Evolutionary conservation across 2,888 invertebrate genomes (phyloP).

Genomic region (Lepeophtheirus nordmannii): DNA sequence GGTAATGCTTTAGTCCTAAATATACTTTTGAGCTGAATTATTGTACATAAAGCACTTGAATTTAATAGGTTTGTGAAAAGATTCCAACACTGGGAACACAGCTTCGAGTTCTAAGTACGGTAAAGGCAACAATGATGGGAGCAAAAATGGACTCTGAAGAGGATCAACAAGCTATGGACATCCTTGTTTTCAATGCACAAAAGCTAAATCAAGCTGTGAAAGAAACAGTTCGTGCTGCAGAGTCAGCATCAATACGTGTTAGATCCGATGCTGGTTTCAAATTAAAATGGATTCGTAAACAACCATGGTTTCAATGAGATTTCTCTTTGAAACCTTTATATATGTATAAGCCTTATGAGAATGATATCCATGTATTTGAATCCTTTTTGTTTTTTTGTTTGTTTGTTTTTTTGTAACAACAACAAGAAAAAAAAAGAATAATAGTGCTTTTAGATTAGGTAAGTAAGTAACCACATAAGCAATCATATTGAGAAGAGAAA

Average conservation of each 20-base stretch:
- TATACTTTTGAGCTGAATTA: background rate
- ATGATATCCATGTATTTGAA: too few species aligned
- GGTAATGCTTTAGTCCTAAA: background rate
- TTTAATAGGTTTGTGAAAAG: conserved; percentile 24
- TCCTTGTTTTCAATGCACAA: conserved; percentile 99
- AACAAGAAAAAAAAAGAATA: too few species aligned
- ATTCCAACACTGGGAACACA: conserved; percentile 25
- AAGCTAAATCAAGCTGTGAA: conserved; percentile 83
- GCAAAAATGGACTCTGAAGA: conserved; percentile 73
- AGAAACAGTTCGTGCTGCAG: conserved; percentile 95
- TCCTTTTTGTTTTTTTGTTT: too few species aligned
- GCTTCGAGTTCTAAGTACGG: conserved; percentile 24
- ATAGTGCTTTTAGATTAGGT: too few species aligned
- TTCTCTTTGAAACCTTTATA: too few species aligned
- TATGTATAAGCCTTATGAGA: too few species aligned
- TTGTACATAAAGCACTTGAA: background rate
- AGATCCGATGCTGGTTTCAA: conserved; percentile 83
- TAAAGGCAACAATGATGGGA: conserved; percentile 26
- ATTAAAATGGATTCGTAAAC: conserved; percentile 83
- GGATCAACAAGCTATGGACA: conserved; percentile 97
- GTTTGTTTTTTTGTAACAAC: too few species aligned
- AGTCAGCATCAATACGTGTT: conserved; percentile 97
- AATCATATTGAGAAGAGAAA: too few species aligned
- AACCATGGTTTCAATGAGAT: conserved; percentile 77
- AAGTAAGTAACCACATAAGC: too few species aligned